A percentile compares a stretch with the other conserved stretches of the same genome.
Evolutionary conservation across 2,113 vertebrate species (phyloP).

Genomic region (Emydura subglobosa): DNA sequence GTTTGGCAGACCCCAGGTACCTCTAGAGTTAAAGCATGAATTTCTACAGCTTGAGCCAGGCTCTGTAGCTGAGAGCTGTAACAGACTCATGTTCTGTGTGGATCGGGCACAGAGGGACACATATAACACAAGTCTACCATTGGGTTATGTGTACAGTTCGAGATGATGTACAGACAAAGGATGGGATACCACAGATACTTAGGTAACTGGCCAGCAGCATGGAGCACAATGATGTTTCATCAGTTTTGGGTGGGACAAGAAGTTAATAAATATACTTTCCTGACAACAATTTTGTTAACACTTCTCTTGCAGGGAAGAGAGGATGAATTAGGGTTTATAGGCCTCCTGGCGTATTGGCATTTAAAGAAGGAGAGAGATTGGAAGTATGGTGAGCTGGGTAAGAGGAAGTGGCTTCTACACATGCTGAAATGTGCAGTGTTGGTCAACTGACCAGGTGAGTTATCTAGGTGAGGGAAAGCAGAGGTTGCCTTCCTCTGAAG

Average conservation of each 20-base stretch:
- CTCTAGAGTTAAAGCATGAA: not conserved
- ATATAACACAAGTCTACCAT: no score
- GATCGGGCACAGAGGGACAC: not conserved
- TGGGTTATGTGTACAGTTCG: not conserved
- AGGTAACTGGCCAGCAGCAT: no score
- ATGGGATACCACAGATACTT: not conserved
- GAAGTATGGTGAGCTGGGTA: not conserved
- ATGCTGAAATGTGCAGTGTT: not conserved
- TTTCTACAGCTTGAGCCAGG: not conserved
- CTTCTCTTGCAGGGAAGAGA: not conserved
- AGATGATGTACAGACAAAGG: not conserved
- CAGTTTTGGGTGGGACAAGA: not conserved
- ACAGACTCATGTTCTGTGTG: not conserved
- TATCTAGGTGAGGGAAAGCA: not conserved
- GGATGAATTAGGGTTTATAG: fast-evolving
- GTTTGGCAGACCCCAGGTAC: not conserved
- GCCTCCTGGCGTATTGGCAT: not conserved
- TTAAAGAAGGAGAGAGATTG: not conserved
- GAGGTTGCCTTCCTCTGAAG: not conserved
- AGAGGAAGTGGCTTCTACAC: not conserved
- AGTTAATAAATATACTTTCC: not conserved
- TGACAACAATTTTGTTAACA: fast-evolving
- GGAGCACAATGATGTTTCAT: no score
- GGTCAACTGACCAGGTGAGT: not conserved
- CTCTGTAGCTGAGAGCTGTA: not conserved